Evolutionary conservation across 2,113 vertebrate species (phyloP), one percentile per base, ranked within the genome.

Genomic region (Alouatta palliata): DNA sequence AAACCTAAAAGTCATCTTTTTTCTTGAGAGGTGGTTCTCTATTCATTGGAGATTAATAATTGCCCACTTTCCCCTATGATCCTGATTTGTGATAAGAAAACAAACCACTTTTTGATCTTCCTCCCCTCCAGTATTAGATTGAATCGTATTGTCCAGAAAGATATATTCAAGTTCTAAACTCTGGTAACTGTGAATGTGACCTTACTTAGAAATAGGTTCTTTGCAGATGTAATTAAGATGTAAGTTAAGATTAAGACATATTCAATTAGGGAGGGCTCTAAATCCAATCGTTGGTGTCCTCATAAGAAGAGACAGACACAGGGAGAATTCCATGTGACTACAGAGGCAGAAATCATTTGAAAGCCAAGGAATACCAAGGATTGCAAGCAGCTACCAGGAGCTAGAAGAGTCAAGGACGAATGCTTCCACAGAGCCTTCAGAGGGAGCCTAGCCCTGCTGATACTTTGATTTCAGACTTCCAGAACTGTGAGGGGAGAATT

Each of bases 101-200:
- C 89, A 98, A 97, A 97, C 90, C 66, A 40, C 66, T 95, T 85
- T 80, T 91, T 97, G 96, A 98, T 98, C 97, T 98, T 91, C 54
- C 91, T 89, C 49, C 12, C 92, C 79, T 92, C 68, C 90, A 70
- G 6, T 47, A 54, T 58, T 77, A 27, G 54, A 35, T 23, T 70
- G 61, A 52, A 52, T 47, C 47, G 20, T 95, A 52, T 54, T 45
- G 56, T n/a, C 64, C 19, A 7, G 16, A 80, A 73, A 90, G 17
- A 20, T 84, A 79, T 17, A 2, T 5, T 87, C 64, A 66, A 73
- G 54, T 56, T 45, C 66, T 66, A 73, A 84, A 61, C 68, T 5
- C 35, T 43, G 20, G 32, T n/a, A 40, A 40, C 76, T 83, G 32
- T 6, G 14, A 49, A 80, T n/a, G 23, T 66, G 21, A 87, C 25